Percentiles rank a stretch among this genome's conserved stretches.
phyloP scores from a whole-genome alignment of 2,113 vertebrate species.

The Pica pica region DNA sequence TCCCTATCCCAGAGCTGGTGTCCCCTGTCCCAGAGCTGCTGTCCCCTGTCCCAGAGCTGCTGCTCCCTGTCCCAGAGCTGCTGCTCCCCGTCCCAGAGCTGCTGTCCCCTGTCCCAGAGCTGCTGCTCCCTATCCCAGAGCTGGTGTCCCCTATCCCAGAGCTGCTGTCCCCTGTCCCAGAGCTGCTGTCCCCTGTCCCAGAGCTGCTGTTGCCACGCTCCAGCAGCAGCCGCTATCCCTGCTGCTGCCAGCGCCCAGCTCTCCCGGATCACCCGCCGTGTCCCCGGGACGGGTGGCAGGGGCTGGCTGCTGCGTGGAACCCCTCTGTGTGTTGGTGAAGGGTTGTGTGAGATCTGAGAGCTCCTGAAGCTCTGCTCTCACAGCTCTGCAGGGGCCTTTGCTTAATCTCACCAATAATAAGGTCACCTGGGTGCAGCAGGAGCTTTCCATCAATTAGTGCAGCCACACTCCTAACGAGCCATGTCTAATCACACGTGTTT shows the following conservation, averaged over 20 bases:
- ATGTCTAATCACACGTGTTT: not conserved
- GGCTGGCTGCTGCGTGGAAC: not conserved
- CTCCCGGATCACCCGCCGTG: accelerated
- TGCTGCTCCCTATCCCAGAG: accelerated
- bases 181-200: no score
- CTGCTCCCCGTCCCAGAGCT: no score
- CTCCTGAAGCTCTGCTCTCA: not conserved
- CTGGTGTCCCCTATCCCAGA: accelerated
- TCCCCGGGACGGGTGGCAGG: not conserved
- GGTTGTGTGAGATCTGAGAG: not conserved
- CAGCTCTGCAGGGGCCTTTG: not conserved
- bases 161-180: accelerated
- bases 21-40: accelerated
- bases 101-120: accelerated
- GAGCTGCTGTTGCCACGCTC: not conserved
- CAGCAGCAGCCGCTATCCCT: not conserved
- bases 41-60: not conserved
- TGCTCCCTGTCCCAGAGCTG: not conserved
- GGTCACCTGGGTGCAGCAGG: not conserved
- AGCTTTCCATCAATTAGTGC: not conserved
- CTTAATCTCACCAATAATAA: not conserved
- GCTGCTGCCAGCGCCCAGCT: not conserved
- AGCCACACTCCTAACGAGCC: not conserved
- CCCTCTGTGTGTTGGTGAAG: not conserved
- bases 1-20: not conserved